These are phyloP conservation scores for Phragmatobia fuliginosa DNA, from an alignment of 2,888 invertebrate species.

Conservation along the genomic window DNA sequence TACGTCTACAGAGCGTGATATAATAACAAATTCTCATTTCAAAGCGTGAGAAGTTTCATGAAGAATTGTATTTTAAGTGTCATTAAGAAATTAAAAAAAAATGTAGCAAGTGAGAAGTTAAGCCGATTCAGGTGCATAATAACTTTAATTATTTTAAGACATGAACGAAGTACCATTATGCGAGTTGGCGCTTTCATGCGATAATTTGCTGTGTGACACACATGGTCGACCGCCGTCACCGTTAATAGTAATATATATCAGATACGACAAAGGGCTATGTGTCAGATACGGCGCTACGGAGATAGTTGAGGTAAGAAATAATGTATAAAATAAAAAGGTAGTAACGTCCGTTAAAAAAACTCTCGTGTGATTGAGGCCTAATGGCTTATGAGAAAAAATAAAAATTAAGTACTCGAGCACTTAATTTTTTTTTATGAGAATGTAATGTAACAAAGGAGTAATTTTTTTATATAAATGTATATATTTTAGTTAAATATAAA, in stretches of 20 bases:
- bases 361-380: no score
- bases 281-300: constrained; percentile 95
- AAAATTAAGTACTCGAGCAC: no score
- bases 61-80: no score
- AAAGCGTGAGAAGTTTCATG: no score
- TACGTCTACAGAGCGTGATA: no score
- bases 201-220: constrained; percentile 95
- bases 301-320: constrained; percentile 90
- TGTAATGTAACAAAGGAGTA: no score
- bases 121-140: neutral
- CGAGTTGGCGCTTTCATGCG: constrained; percentile 95
- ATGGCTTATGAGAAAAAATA: no score
- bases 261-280: constrained; percentile 89
- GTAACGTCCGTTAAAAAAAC: no score
- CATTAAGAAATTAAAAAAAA: neutral
- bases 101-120: neutral
- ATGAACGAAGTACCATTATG: constrained; percentile 94
- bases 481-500: no score
- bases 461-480: no score
- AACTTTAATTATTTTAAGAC: constrained; percentile 82
- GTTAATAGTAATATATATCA: constrained; percentile 91
- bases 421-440: no score
- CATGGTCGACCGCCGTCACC: constrained; percentile 95
- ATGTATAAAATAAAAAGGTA: neutral
- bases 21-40: no score